Base-by-base conservation (phyloP, 1,140 invertebrate genomes). In the Daktulosphaira vitifoliae region DNA sequence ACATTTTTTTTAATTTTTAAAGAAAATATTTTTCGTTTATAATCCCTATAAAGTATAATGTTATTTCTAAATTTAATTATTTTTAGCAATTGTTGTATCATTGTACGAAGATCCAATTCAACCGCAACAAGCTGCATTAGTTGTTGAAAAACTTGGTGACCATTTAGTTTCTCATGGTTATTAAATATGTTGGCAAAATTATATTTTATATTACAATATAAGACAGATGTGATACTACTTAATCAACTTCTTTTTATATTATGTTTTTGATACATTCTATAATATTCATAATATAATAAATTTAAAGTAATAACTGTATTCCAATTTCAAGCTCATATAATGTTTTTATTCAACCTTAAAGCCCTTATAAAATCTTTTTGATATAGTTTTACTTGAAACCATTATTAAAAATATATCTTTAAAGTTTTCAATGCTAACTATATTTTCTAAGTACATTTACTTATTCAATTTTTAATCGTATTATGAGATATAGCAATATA, bases 61-160 rank as follows among this genome's bases (percentile, higher is more conserved):
- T 68, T n/a, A n/a, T n/a, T n/a, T n/a, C n/a, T n/a, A n/a, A n/a
- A n/a, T 65, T 66, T 64, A 46, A 75, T 77, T 78, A 73, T 73
- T 81, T 81, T 6, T 80, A 89, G 88, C 90, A 74, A 87, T 92
- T 76, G 89, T 93, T 75, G 84, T 93, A 76, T 89, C 89, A 75
- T 83, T 92, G 73, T 93, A 93, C 75, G 89, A 92, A 83, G 89
- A 92, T 80, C 90, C 90, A 73, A 90, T 92, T 78, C 89, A 92
- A 80, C 90, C 90, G 77, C 89, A 92, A 79, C 90, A 93, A 80
- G 89, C 89, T 74, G 90, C 90, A 76, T 90, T 88, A 71, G 89
- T 92, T 77, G 90, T 92, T 77, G 90, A 93, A 84, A 92, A 92
- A 81, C 82, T 93, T 82, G 90, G 90, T 81, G 90, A 93, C 80